Evolutionary conservation across 2,113 vertebrate genomes (phyloP).

Genomic region (Capreolus pygargus): DNA sequence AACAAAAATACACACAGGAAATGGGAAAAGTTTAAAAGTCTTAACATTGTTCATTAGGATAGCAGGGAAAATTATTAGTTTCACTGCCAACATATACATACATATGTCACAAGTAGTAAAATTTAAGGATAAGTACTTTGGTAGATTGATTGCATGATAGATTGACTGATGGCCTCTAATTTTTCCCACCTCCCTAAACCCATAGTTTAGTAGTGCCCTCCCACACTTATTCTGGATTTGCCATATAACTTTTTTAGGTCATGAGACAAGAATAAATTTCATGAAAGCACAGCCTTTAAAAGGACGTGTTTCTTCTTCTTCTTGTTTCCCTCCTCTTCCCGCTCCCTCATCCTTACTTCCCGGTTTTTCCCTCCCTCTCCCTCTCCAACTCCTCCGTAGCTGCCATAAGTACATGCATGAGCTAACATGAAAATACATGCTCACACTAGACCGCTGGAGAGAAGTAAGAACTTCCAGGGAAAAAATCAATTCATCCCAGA

Average conservation of each 20-base stretch:
- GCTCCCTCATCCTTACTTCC: neutral
- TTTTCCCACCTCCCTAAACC: neutral
- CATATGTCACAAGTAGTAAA: neutral
- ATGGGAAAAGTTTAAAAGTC: neutral
- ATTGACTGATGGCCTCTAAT: neutral
- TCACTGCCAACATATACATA: neutral
- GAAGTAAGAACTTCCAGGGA: neutral
- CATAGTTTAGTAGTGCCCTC: neutral
- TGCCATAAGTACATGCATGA: neutral
- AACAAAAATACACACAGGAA: neutral
- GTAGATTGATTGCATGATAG: neutral
- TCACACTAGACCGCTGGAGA: neutral
- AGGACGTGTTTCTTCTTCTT: neutral
- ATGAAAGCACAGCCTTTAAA: neutral
- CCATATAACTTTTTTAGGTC: neutral
- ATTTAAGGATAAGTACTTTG: neutral
- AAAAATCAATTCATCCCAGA: neutral
- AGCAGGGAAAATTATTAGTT: neutral
- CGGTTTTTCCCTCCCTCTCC: accelerated
- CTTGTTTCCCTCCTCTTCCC: neutral
- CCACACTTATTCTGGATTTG: neutral
- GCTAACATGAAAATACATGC: neutral
- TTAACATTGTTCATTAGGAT: neutral
- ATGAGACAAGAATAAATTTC: neutral
- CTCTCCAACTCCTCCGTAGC: neutral